A percentile compares a stretch with the other conserved stretches of the same genome.
phyloP scores from a whole-genome alignment of 2,888 invertebrate genomes.

The Diplolepis rosae region DNA sequence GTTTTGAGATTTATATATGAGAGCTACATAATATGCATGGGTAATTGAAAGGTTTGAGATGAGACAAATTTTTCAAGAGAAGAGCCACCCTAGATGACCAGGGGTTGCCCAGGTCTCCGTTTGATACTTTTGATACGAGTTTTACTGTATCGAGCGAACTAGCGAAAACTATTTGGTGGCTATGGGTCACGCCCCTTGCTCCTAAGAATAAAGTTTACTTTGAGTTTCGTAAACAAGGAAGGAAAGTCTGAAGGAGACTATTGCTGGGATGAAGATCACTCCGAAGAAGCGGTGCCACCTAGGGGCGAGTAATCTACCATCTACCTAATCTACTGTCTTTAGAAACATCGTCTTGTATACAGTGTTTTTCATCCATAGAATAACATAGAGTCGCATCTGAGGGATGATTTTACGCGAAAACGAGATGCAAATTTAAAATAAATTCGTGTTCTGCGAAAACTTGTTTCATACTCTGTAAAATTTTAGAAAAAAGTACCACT shows the following conservation, averaged over 20 bases:
- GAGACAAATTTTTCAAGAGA: neutral
- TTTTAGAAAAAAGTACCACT: neutral
- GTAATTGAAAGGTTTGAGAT: neutral
- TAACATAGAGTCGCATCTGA: constrained; percentile 49
- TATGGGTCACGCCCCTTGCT: constrained; percentile 40
- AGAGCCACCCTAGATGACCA: neutral
- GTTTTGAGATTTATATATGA: neutral
- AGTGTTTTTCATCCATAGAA: constrained; percentile 61
- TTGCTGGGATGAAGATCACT: constrained; percentile 68
- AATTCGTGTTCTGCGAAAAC: constrained; percentile 4
- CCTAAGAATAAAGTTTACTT: constrained; percentile 49
- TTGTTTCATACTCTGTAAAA: neutral
- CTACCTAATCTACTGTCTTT: constrained; percentile 72
- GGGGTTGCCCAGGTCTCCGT: neutral
- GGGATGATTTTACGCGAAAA: constrained; percentile 47
- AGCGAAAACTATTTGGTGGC: constrained; percentile 35
- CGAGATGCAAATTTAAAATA: neutral
- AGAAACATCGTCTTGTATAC: constrained; percentile 67
- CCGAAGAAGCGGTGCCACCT: constrained; percentile 69
- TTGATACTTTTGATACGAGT: constrained; percentile 1
- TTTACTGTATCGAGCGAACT: constrained; percentile 3
- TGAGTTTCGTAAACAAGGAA: constrained; percentile 62
- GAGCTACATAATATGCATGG: neutral
- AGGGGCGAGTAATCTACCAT: constrained; percentile 74
- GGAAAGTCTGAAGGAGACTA: constrained; percentile 62